Percentiles rank a stretch among this genome's conserved stretches.
phyloP scores from a whole-genome alignment of 2,113 vertebrate species.

The Scomber colias region DNA sequence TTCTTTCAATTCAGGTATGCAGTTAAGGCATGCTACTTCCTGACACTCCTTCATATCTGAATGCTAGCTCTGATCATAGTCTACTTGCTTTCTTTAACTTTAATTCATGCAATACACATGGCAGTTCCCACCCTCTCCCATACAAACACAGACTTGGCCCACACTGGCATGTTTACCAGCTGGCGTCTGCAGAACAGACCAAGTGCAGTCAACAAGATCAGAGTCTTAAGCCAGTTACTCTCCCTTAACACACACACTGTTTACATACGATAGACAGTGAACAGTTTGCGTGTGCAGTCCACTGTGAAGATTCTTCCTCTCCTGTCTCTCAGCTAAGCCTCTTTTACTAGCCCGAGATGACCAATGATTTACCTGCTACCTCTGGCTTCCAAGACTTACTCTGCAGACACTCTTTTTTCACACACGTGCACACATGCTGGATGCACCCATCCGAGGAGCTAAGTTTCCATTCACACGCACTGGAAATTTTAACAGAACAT shows the following conservation, averaged over 20 bases:
- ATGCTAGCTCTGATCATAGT: conserved; percentile 29
- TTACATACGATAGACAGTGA: conserved; percentile 74
- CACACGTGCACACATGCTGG: neutral
- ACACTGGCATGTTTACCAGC: conserved; percentile 76
- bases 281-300: conserved; percentile 68
- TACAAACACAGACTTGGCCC: conserved; percentile 67
- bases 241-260: conserved; percentile 70
- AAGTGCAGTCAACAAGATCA: conserved; percentile 72
- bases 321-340: conserved; percentile 91
- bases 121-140: conserved; percentile 20
- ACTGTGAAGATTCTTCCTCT: conserved; percentile 92
- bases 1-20: conserved; percentile 33
- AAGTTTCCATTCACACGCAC: no score
- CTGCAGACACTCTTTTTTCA: conserved; percentile 42
- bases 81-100: conserved; percentile 60
- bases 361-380: conserved; percentile 97
- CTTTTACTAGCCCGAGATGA: conserved; percentile 96
- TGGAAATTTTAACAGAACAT: no score
- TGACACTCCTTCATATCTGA: conserved; percentile 24
- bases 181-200: conserved; percentile 73
- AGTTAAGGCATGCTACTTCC: conserved; percentile 41
- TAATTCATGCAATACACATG: conserved; percentile 28
- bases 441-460: no score
- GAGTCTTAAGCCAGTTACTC: conserved; percentile 73
- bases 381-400: conserved; percentile 62